Evolutionary conservation across 2,797 vertebrate genomes (phyloP).

Genomic region (Natrix natrix): DNA sequence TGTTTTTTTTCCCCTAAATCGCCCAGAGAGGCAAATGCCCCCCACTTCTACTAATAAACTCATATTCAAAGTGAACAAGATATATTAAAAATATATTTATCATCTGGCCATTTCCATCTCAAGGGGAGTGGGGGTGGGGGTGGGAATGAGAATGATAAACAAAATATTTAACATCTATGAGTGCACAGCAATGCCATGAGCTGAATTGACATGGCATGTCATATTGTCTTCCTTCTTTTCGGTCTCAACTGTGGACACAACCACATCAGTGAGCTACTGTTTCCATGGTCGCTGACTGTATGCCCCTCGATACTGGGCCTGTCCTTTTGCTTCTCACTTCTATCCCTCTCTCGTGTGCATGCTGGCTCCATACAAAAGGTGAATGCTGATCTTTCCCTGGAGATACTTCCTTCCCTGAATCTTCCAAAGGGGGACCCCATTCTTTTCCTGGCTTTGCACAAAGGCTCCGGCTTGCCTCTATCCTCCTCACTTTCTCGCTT

Average conservation of each 20-base stretch:
- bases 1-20: background rate
- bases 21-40: background rate
- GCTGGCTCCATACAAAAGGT: slow-evolving; percentile 62
- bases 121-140: background rate
- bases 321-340: slow-evolving; percentile 59
- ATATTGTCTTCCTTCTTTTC: slow-evolving; percentile 77
- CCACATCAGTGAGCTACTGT: slow-evolving; percentile 67
- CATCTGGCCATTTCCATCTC: slow-evolving; percentile 48
- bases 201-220: slow-evolving; percentile 53
- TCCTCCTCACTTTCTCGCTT: slow-evolving; percentile 60
- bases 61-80: background rate
- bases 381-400: slow-evolving; percentile 75
- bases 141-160: slow-evolving; percentile 45
- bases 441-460: slow-evolving; percentile 67
- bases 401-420: slow-evolving; percentile 81
- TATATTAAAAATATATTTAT: slow-evolving; percentile 25
- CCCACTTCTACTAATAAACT: background rate
- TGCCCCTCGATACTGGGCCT: slow-evolving; percentile 64
- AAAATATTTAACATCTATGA: slow-evolving; percentile 25
- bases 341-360: slow-evolving; percentile 56
- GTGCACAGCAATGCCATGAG: slow-evolving; percentile 42
- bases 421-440: slow-evolving; percentile 75
- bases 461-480: slow-evolving; percentile 63
- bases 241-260: slow-evolving; percentile 69
- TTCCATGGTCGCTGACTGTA: slow-evolving; percentile 64